phyloP scores from a whole-genome alignment of 1,140 invertebrate species.

The Mamestra configurata region DNA sequence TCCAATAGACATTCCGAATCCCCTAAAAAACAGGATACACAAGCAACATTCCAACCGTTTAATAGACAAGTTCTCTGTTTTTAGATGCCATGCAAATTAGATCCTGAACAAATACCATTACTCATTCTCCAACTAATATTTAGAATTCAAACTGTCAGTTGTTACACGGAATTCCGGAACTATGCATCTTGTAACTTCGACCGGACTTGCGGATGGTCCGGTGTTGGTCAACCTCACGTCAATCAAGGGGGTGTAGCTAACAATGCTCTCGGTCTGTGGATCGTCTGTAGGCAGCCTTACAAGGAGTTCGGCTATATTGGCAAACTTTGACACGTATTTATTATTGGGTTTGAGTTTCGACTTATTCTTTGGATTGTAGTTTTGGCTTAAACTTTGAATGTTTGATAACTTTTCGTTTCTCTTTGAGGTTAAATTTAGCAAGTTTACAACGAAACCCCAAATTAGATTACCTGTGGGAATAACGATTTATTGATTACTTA shows the following conservation, averaged over 20 bases:
- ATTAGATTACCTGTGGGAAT: conserved; percentile 2
- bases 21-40: conserved; percentile 9
- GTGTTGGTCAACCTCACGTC: conserved; percentile 79
- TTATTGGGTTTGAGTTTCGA: conserved; percentile 31
- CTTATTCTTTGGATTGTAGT: conserved; percentile 33
- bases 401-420: conserved; percentile 23
- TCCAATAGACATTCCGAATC: no score
- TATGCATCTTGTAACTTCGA: conserved; percentile 80
- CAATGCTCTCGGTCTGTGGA: conserved; percentile 65
- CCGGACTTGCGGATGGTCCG: conserved; percentile 75
- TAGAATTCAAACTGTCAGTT: conserved; percentile 76
- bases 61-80: conserved; percentile 32
- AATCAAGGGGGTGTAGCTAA: conserved; percentile 77
- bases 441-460: background rate
- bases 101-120: conserved; percentile 60
- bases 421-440: background rate
- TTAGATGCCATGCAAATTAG: conserved; percentile 46
- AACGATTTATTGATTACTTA: background rate
- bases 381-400: conserved; percentile 15
- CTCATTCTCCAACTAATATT: conserved; percentile 69
- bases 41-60: background rate
- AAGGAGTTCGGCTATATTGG: conserved; percentile 47
- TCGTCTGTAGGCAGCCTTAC: conserved; percentile 26
- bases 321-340: conserved; percentile 38
- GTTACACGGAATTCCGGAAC: conserved; percentile 75